Evolutionary conservation across 2,113 vertebrate genomes (phyloP), one percentile per base, ranked within the genome.

Genomic region (Tychaedon coryphoeus): DNA sequence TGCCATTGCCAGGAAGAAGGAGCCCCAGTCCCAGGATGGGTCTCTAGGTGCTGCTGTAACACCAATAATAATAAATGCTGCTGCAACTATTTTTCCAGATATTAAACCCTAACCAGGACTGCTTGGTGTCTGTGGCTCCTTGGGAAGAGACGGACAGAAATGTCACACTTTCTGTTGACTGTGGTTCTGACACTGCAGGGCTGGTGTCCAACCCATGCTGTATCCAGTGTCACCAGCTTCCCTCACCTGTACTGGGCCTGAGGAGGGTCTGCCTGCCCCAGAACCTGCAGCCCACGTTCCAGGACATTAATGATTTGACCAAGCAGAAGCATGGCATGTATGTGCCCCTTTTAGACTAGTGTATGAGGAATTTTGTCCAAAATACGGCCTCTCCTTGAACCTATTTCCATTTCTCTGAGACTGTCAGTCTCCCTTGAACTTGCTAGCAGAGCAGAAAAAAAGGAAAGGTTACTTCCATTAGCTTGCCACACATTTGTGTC

Each of bases 31-130:
- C 93, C 94, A 40, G 31, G 33, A 90, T 5, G 38, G 36, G 89
- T 96, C 94, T 91, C 67, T 96, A 96, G 94, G 94, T 96, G 96
- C 67, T 97, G 94, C 93, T 96, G 4, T 86, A 96, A 70, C 90
- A 94, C 78, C 72, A 95, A 1, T 26, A 94, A 88, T 85, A 83
- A 64, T 15, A 36, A 66, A 80, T 17, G n/a, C 24, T 9, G 4
- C 51, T 77, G 36, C 4, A 45, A 73, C 14, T 53, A 2, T 83
- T 94, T 60, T 88, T 64, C 75, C 88, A 4, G 67, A 33, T 71
- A 62, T 19, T 95, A 94, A 94, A 88, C 90, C 24, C 1, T 3
- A 34, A 24, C 42, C 8, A 19, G 36, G 17, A 36, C 24, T 76
- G 33, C 34, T 10, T 40, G 19, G 15, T 47, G 17, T 26, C 47